phyloP scores from a whole-genome alignment of 2,888 invertebrate genomes.

The Tiliacea aurago region DNA sequence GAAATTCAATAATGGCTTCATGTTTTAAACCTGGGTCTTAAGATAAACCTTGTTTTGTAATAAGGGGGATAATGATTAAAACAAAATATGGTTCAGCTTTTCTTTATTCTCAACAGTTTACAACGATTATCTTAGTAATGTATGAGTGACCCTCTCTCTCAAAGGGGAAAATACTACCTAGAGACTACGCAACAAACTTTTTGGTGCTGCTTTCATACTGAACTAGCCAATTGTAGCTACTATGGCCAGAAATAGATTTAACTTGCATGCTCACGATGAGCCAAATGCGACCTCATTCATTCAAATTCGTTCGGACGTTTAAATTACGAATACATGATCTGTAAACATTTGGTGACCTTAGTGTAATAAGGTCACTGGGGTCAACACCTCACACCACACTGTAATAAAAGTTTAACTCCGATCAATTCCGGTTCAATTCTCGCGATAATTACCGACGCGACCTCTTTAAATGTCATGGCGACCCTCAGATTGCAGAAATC shows the following conservation, averaged over 20 bases:
- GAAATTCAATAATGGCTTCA: too few species aligned
- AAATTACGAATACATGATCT: constrained; percentile 54
- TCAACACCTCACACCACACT: constrained; percentile 40
- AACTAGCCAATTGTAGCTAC: constrained; percentile 25
- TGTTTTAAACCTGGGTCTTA: too few species aligned
- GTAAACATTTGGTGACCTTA: neutral
- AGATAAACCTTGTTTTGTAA: too few species aligned
- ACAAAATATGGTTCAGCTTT: neutral
- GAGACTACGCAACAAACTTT: neutral
- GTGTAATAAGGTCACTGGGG: constrained; percentile 37
- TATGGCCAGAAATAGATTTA: constrained; percentile 45
- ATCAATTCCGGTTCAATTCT: constrained; percentile 47
- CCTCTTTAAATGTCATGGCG: constrained; percentile 60
- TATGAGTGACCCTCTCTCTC: too few species aligned
- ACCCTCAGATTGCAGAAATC: constrained; percentile 35
- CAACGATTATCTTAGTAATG: neutral
- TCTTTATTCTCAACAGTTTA: neutral
- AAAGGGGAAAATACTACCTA: neutral
- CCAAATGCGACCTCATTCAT: constrained; percentile 62
- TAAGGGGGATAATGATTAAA: too few species aligned
- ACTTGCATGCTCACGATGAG: constrained; percentile 50
- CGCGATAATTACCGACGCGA: constrained; percentile 46
- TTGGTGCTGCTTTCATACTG: constrained; percentile 13
- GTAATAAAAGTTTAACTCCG: constrained; percentile 24
- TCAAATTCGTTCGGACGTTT: constrained; percentile 61